Conservation (phyloP, 1,140 invertebrate species). For the Platorchestia sp. region DNA sequence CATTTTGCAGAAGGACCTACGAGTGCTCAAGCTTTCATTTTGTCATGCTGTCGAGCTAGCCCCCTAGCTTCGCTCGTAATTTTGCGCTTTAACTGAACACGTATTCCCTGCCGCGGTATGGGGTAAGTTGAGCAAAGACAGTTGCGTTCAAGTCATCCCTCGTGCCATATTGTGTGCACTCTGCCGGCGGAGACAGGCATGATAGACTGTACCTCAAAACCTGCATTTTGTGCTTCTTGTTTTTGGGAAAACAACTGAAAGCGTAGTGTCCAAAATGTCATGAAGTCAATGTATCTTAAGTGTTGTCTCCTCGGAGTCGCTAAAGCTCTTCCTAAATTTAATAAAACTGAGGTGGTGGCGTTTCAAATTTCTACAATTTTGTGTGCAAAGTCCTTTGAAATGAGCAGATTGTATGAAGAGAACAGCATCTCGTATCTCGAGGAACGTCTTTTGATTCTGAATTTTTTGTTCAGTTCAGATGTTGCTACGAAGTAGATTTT, state of each 20-base stretch:
- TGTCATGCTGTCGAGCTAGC: neutral
- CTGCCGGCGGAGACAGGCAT: neutral
- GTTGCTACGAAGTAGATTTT: no score
- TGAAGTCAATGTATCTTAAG: neutral
- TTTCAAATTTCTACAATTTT: neutral
- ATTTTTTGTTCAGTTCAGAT: neutral
- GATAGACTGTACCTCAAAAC: neutral
- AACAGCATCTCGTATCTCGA: neutral
- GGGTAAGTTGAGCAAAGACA: no score
- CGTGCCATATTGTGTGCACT: neutral
- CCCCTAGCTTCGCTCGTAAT: neutral
- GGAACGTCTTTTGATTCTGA: neutral
- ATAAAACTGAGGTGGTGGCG: neutral
- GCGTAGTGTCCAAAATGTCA: no score
- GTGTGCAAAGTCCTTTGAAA: neutral
- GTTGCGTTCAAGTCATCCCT: neutral
- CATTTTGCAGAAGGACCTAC: neutral
- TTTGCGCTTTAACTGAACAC: no score
- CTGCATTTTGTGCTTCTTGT: neutral
- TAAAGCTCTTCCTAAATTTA: neutral
- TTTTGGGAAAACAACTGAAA: neutral
- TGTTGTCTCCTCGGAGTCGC: neutral
- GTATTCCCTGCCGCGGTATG: no score
- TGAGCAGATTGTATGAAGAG: neutral
- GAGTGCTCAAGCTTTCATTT: neutral